Percentiles rank a stretch among this genome's conserved stretches.
phyloP scores from a whole-genome alignment of 2,113 vertebrate genomes.

The Neoarius graeffei region DNA sequence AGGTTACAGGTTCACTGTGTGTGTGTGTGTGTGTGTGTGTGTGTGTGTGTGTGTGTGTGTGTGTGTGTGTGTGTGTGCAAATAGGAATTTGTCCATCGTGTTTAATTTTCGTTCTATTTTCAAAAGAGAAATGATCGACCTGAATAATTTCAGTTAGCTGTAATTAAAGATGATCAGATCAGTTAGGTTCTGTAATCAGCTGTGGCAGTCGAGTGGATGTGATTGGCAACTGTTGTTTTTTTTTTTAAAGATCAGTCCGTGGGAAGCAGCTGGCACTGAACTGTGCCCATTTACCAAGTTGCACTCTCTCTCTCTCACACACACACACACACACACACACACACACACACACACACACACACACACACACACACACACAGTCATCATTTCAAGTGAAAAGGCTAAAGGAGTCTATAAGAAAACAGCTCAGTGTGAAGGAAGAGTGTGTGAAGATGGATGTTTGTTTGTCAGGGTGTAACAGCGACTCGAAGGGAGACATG shows the following conservation, averaged over 20 bases:
- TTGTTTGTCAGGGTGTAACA: background rate
- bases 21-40: background rate
- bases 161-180: background rate
- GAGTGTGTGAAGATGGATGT: background rate
- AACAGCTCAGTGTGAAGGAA: background rate
- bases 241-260: background rate
- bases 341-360: background rate
- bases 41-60: background rate
- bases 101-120: background rate
- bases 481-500: background rate
- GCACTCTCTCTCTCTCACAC: background rate
- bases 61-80: background rate
- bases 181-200: constrained; percentile 1
- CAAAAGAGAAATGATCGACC: background rate
- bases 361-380: background rate
- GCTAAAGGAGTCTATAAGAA: background rate
- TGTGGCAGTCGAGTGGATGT: background rate
- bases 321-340: background rate
- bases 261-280: background rate
- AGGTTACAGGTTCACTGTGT: background rate
- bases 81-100: background rate
- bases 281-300: background rate
- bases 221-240: constrained; percentile 1
- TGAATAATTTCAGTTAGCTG: background rate
- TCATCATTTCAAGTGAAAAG: background rate